Conservation (phyloP, 2,797 vertebrate species). For the Chaetodon trifasciatus region DNA sequence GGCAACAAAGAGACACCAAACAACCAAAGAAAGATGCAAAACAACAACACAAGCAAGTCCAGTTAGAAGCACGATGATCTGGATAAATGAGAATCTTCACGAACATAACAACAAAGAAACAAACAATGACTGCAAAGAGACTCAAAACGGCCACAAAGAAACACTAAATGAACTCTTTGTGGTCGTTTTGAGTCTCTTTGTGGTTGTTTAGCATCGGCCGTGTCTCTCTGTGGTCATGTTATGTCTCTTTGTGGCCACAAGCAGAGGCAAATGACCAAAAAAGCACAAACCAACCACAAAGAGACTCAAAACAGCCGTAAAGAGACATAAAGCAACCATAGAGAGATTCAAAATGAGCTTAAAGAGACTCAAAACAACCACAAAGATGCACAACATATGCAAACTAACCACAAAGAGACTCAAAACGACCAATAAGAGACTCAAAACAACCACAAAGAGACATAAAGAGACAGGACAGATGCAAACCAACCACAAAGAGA, state of each 20-base stretch:
- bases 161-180: too few species aligned
- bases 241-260: too few species aligned
- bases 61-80: too few species aligned
- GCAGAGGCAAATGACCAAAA: too few species aligned
- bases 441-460: neutral
- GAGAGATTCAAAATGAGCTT: neutral
- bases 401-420: neutral
- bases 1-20: neutral
- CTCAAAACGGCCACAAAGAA: neutral
- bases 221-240: too few species aligned
- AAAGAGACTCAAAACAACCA: neutral
- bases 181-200: too few species aligned
- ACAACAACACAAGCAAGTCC: neutral
- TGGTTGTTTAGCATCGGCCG: too few species aligned
- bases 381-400: neutral
- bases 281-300: too few species aligned
- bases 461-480: neutral
- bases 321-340: neutral
- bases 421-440: neutral
- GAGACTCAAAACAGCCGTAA: too few species aligned
- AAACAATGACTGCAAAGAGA: neutral
- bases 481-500: neutral
- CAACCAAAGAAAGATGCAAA: neutral
- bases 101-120: neutral
- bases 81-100: too few species aligned